A percentile compares a stretch with the other conserved stretches of the same genome.
Evolutionary conservation across 2,113 vertebrate genomes (phyloP).

Genomic region (Heloderma charlesbogerti): DNA sequence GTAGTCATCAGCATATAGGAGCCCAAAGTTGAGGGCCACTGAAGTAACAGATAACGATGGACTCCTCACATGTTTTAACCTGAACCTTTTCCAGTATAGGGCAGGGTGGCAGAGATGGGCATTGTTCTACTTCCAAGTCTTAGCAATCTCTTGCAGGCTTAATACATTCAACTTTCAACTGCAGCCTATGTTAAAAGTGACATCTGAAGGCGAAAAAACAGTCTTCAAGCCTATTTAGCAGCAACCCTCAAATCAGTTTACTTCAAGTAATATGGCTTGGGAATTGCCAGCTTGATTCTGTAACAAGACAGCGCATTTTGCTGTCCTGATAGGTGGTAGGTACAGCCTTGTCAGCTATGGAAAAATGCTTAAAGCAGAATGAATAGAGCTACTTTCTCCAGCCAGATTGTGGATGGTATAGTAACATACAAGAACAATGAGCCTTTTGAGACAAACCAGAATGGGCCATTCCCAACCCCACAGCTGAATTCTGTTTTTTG

Average conservation of each 20-base stretch:
- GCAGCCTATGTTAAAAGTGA: background rate
- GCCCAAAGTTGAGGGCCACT: too few species aligned
- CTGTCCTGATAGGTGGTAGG: background rate
- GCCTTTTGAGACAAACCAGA: background rate
- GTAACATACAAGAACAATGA: background rate
- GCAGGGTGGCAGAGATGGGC: background rate
- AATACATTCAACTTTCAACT: background rate
- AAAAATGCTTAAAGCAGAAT: background rate
- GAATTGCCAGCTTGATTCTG: background rate
- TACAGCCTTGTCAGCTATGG: background rate
- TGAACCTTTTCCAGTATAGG: background rate
- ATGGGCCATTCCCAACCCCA: background rate
- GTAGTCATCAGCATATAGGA: too few species aligned
- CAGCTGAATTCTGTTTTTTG: conserved; percentile 3
- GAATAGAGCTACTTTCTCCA: background rate
- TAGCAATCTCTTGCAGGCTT: background rate
- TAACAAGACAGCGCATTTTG: background rate
- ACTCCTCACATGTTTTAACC: background rate
- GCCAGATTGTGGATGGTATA: background rate
- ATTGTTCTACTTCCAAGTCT: background rate
- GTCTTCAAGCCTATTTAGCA: background rate
- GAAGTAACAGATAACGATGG: background rate
- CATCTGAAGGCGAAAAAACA: background rate
- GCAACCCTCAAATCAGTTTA: background rate
- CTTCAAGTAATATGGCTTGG: background rate